Conservation (phyloP, 2,888 invertebrate genomes). For the Hydroisotoma schaefferi region DNA sequence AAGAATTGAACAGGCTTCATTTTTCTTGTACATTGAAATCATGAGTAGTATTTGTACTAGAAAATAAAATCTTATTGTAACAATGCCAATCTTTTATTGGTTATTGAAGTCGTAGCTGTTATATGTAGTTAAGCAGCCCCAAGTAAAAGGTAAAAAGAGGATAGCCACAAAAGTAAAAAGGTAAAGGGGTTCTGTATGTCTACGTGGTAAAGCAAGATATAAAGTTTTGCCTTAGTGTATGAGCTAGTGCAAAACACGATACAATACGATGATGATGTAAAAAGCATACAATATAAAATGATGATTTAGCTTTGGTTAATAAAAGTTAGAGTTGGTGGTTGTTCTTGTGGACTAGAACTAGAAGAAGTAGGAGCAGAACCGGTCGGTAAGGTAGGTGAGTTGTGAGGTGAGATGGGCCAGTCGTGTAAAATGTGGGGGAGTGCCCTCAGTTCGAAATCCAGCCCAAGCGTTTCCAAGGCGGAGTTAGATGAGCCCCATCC, state of each 20-base stretch:
- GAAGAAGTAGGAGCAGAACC: no score
- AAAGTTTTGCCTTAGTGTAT: neutral
- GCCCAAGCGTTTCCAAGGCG: constrained; percentile 15
- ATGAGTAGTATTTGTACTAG: no score
- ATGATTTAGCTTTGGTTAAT: no score
- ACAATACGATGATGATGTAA: no score
- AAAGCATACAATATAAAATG: no score
- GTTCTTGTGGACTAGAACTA: neutral
- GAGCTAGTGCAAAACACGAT: neutral
- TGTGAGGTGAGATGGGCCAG: neutral
- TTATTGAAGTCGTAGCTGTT: no score
- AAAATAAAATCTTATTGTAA: no score
- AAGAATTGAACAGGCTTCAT: no score
- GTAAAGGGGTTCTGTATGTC: neutral
- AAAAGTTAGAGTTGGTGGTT: neutral
- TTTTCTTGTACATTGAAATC: no score
- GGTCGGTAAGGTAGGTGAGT: constrained; percentile 1
- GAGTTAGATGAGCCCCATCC: constrained; percentile 10
- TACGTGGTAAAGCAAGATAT: neutral
- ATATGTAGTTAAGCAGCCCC: no score
- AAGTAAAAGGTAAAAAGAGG: no score
- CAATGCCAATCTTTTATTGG: no score
- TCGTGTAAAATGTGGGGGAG: constrained; percentile 3
- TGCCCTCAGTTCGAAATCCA: neutral
- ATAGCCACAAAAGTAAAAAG: neutral